Base-by-base conservation (phyloP, 2,888 invertebrate genomes). In the Eurytoma californica region DNA sequence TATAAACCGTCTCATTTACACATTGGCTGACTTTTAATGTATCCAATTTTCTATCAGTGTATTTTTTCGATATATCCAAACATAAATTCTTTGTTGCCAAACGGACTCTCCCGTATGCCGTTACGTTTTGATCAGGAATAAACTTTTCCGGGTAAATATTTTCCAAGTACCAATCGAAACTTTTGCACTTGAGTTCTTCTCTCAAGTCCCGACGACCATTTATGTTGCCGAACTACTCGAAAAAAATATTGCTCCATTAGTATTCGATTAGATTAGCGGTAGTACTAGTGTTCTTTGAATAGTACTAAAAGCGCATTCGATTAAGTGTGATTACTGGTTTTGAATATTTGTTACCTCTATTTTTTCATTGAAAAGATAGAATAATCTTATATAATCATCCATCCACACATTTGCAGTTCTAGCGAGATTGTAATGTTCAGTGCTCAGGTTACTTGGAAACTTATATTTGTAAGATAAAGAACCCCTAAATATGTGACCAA, bases 321-420 rank as follows among this genome's bases (percentile, higher is more conserved):
- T 20, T 49, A 66, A 18, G 0, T 1, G 3, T 67, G 3, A 18
- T 9, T 28, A 30, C 84, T 83, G 30, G 55, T 13, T 53, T 72
- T 28, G 3, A 24, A 1, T n/a, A 20, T 55, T 55, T 0, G 24
- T 90, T 86, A 94, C 94, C 91, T 94, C 92, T 14, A 96, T 91
- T 86, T 96, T 96, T 0, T 94, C 94, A 55, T 97, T 93, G 90
- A 98, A 95, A 86, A 96, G 91, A 88, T 97, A 98, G 91, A 97
- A 98, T 73, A 98, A 92, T 81, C 97, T 93, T 69, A 97, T 97
- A 88, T 97, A 99, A 61, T 97, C 97, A 88, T 98, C 98, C 98
- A 98, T 98, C 98, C 98, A 98, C 5, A 98, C 98, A 70, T 97
- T 94, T 0, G 97, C 98, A 91, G 98, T 93, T 49, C 99, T 93